phyloP scores from a whole-genome alignment of 1,140 invertebrate species.

The Polypedilum pembai region DNA sequence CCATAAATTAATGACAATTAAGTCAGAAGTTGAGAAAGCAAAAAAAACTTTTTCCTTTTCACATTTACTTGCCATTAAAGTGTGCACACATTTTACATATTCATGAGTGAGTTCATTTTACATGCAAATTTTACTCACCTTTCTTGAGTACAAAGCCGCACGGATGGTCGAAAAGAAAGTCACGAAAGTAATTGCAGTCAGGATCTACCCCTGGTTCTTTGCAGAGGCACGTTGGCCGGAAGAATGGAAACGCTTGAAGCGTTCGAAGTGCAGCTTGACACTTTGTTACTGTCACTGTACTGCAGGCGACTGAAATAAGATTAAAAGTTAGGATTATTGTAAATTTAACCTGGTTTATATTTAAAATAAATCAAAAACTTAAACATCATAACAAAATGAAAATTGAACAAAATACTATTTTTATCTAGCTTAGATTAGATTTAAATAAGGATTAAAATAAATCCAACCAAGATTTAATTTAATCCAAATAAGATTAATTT shows the following conservation, averaged over 20 bases:
- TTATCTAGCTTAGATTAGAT: no score
- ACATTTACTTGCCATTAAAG: not conserved
- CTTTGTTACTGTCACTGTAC: constrained; percentile 83
- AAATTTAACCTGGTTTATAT: no score
- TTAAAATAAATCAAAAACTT: no score
- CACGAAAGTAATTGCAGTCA: constrained; percentile 83
- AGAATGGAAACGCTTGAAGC: constrained; percentile 82
- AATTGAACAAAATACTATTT: no score
- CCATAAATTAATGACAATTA: constrained; percentile 14
- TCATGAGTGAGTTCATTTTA: not conserved
- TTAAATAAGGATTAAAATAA: no score
- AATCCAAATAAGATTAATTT: no score
- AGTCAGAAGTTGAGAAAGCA: no score
- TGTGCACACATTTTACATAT: not conserved
- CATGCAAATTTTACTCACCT: constrained; percentile 51
- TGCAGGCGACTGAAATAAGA: constrained; percentile 74
- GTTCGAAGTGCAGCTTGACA: constrained; percentile 81
- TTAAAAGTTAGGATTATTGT: no score
- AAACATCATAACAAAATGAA: no score
- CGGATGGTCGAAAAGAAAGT: constrained; percentile 86
- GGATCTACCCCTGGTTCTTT: constrained; percentile 79
- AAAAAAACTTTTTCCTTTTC: not conserved
- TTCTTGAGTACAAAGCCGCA: constrained; percentile 80
- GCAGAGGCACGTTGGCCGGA: constrained; percentile 85
- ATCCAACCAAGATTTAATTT: no score